Conservation (phyloP, 2,797 vertebrate species). For the Phataginus tricuspis region DNA sequence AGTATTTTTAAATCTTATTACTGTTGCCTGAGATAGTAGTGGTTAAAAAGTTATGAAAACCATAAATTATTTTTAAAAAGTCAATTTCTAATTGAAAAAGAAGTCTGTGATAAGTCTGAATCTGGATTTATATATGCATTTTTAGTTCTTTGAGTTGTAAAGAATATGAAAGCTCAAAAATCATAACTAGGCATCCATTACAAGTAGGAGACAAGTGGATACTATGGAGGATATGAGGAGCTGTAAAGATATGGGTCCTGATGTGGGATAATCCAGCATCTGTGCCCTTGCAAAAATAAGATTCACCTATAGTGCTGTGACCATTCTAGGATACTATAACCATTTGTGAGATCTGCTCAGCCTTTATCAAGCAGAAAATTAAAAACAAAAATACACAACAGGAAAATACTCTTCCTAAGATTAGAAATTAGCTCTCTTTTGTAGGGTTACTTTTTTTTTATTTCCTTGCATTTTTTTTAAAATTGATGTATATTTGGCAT, state of each 20-base stretch:
- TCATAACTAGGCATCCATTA: not conserved
- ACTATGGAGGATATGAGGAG: not conserved
- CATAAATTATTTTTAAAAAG: not conserved
- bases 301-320: not conserved
- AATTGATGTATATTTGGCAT: too few relatives aligned
- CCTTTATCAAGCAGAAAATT: not conserved
- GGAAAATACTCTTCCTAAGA: not conserved
- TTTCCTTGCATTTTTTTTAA: too few relatives aligned
- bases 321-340: not conserved
- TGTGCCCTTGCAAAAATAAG: not conserved
- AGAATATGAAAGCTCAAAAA: conserved; percentile 9
- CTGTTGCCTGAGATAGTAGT: not conserved
- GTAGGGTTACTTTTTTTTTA: not conserved
- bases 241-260: not conserved
- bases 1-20: conserved; percentile 57
- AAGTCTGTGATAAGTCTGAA: conserved; percentile 6
- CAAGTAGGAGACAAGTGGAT: not conserved
- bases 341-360: not conserved
- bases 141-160: conserved; percentile 26
- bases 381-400: not conserved
- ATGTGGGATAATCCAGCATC: not conserved
- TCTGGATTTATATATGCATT: conserved; percentile 13
- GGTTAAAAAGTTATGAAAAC: not conserved
- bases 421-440: conserved; percentile 14
- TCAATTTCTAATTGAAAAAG: conserved; percentile 8